A percentile compares a stretch with the other conserved stretches of the same genome.
Conservation (phyloP, 2,797 vertebrate species). For the Gymnoscopelus braueri region DNA sequence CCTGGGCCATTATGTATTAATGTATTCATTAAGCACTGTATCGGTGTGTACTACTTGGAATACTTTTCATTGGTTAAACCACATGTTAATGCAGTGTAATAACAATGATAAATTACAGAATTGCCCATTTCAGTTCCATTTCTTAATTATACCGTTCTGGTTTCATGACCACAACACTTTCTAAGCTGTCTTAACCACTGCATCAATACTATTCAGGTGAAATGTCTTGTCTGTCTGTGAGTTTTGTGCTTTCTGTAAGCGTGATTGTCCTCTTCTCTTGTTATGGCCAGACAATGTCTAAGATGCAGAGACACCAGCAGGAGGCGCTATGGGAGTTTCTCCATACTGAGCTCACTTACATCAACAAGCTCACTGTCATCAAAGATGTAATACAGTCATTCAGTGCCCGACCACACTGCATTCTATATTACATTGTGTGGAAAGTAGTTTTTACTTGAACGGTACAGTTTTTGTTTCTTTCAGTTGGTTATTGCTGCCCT, state of each 20-base stretch:
- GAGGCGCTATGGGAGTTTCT: slow-evolving; percentile 90
- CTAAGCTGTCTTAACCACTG: too few species aligned
- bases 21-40: too few species aligned
- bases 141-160: too few species aligned
- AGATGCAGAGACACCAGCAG: slow-evolving; percentile 84
- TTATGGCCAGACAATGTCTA: slow-evolving; percentile 81
- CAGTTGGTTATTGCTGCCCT: slow-evolving; percentile 81
- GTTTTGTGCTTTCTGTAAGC: slow-evolving; percentile 11
- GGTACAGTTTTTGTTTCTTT: slow-evolving; percentile 28
- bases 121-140: too few species aligned
- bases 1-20: too few species aligned
- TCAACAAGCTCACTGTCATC: slow-evolving; percentile 84
- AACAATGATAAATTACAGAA: too few species aligned
- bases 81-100: too few species aligned
- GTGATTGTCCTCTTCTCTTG: not conserved
- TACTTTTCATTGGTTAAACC: too few species aligned
- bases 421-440: too few species aligned
- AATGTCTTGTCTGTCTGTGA: not conserved
- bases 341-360: slow-evolving; percentile 84
- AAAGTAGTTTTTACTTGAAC: slow-evolving; percentile 11
- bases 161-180: too few species aligned
- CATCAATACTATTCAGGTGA: not conserved
- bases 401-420: not conserved
- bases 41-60: too few species aligned
- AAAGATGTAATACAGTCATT: slow-evolving; percentile 72